These are phyloP conservation scores for Drosophila pectinifera DNA, from an alignment of 1,140 invertebrate genomes.

Conservation along the genomic window DNA sequence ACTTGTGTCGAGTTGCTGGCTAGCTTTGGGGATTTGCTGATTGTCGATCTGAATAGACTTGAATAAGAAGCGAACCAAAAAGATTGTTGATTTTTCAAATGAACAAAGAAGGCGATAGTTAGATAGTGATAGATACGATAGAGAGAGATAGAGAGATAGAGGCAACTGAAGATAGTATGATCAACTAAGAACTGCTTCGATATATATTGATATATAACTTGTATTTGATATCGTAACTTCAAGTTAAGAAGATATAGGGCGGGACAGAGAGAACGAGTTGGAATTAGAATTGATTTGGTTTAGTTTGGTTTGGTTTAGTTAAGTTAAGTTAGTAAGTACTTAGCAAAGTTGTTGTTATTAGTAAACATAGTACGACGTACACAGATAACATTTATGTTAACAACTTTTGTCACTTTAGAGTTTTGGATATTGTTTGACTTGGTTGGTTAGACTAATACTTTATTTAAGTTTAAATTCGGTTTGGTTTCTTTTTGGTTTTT, in stretches of 20 bases:
- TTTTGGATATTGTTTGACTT: conserved; percentile 64
- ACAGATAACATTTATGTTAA: conserved; percentile 78
- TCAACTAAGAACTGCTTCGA: conserved; percentile 77
- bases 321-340: conserved; percentile 63
- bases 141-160: conserved; percentile 54
- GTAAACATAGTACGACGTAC: conserved; percentile 83
- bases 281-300: conserved; percentile 53
- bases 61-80: conserved; percentile 61
- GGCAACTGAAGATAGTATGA: conserved; percentile 76
- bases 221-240: conserved; percentile 63
- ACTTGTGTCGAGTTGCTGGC: conserved; percentile 42
- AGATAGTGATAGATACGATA: conserved; percentile 45
- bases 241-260: conserved; percentile 62
- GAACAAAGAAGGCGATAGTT: conserved; percentile 54
- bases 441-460: conserved; percentile 78
- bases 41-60: conserved; percentile 33
- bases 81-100: conserved; percentile 47
- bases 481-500: conserved; percentile 63
- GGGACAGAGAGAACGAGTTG: conserved; percentile 64
- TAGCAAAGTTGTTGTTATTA: conserved; percentile 76
- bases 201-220: conserved; percentile 55
- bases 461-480: conserved; percentile 71
- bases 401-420: conserved; percentile 75
- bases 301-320: conserved; percentile 63
- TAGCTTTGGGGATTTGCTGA: conserved; percentile 31